Evolutionary conservation across 1,140 invertebrate species (phyloP).

Genomic region (Drosophila mauritiana): DNA sequence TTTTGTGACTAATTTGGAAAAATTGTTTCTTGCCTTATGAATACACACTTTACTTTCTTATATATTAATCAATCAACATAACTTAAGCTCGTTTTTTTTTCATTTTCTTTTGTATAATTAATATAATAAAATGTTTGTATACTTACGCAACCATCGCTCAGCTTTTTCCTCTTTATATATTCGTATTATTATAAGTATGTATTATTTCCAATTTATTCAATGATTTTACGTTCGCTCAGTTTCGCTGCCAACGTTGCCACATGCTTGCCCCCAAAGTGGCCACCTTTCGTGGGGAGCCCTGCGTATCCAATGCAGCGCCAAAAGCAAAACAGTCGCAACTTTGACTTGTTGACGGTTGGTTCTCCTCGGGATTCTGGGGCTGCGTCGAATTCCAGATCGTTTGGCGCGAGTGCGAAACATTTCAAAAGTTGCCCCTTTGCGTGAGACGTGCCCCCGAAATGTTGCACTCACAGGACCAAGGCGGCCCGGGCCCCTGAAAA

Average conservation of each 20-base stretch:
- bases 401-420: slow-evolving; percentile 35
- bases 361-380: slow-evolving; percentile 10
- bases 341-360: slow-evolving; percentile 59
- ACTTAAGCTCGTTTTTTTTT: too few relatives aligned
- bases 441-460: slow-evolving; percentile 5
- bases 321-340: slow-evolving; percentile 50
- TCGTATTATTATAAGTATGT: too few relatives aligned
- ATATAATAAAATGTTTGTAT: too few relatives aligned
- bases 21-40: too few relatives aligned
- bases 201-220: not conserved
- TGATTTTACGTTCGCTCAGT: not conserved
- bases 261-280: slow-evolving; percentile 5
- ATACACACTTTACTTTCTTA: too few relatives aligned
- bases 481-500: slow-evolving; percentile 18
- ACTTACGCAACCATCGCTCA: too few relatives aligned
- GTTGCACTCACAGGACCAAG: slow-evolving; percentile 21
- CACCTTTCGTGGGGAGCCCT: not conserved
- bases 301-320: slow-evolving; percentile 4
- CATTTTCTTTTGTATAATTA: too few relatives aligned
- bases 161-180: too few relatives aligned
- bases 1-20: too few relatives aligned
- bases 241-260: slow-evolving; percentile 16
- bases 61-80: too few relatives aligned
- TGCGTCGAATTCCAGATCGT: not conserved
- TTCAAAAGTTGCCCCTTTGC: slow-evolving; percentile 20